Evolutionary conservation across 2,888 invertebrate species (phyloP).

Genomic region (Andrena bicolor): DNA sequence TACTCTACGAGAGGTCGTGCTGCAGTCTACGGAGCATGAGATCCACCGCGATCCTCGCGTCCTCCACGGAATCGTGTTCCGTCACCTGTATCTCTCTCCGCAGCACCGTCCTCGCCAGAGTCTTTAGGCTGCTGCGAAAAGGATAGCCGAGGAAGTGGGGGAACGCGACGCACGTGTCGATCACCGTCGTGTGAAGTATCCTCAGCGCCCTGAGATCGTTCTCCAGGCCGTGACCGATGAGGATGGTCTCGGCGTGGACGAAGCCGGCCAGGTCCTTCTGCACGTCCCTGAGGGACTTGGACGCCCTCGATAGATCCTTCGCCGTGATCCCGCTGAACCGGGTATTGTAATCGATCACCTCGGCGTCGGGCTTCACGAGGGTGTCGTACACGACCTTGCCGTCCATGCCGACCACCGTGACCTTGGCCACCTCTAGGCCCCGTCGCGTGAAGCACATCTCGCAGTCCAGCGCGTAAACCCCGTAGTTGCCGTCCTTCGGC

Average conservation of each 20-base stretch:
- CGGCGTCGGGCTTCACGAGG: slow-evolving; percentile 92
- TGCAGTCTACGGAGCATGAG: slow-evolving; percentile 88
- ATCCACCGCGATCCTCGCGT: slow-evolving; percentile 95
- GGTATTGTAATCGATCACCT: slow-evolving; percentile 97
- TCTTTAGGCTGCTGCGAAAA: slow-evolving; percentile 92
- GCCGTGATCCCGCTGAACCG: slow-evolving; percentile 96
- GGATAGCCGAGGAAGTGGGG: slow-evolving; percentile 95
- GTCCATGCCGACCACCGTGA: slow-evolving; percentile 92
- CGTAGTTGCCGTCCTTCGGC: slow-evolving; percentile 85
- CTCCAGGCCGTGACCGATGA: slow-evolving; percentile 98
- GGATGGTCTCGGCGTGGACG: slow-evolving; percentile 92
- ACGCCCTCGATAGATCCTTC: slow-evolving; percentile 87
- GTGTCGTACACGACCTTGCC: slow-evolving; percentile 93
- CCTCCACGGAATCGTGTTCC: slow-evolving; percentile 96
- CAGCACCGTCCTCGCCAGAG: slow-evolving; percentile 90
- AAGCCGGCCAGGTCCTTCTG: slow-evolving; percentile 94
- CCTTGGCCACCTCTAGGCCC: slow-evolving; percentile 94
- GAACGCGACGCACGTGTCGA: slow-evolving; percentile 96
- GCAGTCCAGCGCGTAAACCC: slow-evolving; percentile 95
- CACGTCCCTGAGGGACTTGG: slow-evolving; percentile 91
- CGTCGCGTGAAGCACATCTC: slow-evolving; percentile 98
- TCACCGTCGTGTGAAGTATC: slow-evolving; percentile 92
- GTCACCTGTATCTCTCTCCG: slow-evolving; percentile 93
- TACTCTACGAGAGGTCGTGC: slow-evolving; percentile 55
- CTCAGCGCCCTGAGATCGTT: slow-evolving; percentile 96